Evolutionary conservation across 2,797 vertebrate genomes (phyloP).

Genomic region (Adelosebastes latens): DNA sequence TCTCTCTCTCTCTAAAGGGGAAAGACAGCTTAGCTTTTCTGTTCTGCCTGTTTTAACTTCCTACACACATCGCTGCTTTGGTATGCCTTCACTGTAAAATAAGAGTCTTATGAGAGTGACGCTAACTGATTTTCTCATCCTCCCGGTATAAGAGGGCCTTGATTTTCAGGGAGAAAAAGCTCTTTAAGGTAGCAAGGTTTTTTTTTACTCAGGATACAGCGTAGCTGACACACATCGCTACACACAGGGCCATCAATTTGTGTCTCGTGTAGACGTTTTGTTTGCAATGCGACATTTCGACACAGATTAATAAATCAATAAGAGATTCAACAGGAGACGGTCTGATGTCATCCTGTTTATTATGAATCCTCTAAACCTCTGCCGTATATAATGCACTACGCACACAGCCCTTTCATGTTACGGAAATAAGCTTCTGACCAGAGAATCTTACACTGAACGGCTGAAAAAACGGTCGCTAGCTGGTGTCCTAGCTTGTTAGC

Average conservation of each 20-base stretch:
- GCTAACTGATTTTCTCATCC: slow-evolving; percentile 14
- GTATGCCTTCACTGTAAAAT: not conserved
- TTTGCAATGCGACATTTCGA: not conserved
- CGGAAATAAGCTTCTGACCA: not conserved
- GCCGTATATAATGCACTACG: not conserved
- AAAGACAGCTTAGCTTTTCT: not conserved
- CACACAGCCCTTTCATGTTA: not conserved
- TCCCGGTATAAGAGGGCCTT: not conserved
- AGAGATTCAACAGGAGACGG: not conserved
- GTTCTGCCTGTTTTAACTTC: slow-evolving; percentile 19
- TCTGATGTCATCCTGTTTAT: not conserved
- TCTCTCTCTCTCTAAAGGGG: not conserved
- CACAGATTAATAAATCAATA: not conserved
- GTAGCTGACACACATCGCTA: not conserved
- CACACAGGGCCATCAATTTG: not conserved
- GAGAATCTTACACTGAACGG: no score
- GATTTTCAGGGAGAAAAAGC: not conserved
- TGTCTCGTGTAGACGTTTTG: not conserved
- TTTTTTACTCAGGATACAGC: not conserved
- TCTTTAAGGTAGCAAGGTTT: not conserved
- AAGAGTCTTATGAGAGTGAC: not conserved
- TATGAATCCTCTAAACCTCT: not conserved
- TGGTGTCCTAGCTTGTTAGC: not conserved
- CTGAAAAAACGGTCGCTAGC: no score
- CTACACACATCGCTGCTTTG: not conserved